phyloP scores from a whole-genome alignment of 2,888 invertebrate species.

The Calameuta filiformis region DNA sequence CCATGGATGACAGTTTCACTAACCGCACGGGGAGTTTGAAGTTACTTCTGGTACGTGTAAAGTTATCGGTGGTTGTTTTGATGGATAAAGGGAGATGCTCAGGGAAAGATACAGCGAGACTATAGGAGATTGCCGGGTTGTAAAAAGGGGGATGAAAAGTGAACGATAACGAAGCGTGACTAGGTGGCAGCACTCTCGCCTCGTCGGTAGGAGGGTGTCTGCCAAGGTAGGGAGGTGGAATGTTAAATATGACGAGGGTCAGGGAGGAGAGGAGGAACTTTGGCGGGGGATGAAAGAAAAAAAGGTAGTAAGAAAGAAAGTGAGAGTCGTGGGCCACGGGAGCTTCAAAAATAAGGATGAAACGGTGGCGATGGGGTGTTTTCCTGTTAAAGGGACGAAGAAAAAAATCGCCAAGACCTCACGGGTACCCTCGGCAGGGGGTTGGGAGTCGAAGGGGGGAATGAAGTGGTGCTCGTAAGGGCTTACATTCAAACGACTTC shows the following conservation, averaged over 20 bases:
- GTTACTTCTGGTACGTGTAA: background rate
- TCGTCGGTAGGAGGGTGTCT: background rate
- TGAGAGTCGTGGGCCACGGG: background rate
- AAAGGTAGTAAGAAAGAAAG: background rate
- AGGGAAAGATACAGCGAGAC: background rate
- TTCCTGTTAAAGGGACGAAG: background rate
- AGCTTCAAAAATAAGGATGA: background rate
- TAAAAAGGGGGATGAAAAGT: background rate
- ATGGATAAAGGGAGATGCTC: background rate
- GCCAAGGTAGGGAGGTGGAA: background rate
- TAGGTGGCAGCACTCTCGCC: background rate
- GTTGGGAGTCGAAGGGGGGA: background rate
- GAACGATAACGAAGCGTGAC: background rate
- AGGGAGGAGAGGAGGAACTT: background rate
- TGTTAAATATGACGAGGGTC: background rate
- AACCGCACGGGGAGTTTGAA: background rate
- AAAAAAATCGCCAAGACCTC: background rate
- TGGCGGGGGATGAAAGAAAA: background rate
- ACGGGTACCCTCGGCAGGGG: background rate
- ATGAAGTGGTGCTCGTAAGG: constrained; percentile 16
- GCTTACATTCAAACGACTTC: constrained; percentile 22
- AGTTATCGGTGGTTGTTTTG: background rate
- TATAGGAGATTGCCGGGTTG: background rate
- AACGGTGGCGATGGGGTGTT: background rate
- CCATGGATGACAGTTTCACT: background rate